A percentile compares a stretch with the other conserved stretches of the same genome.
Evolutionary conservation across 2,113 vertebrate species (phyloP).

Genomic region (Neotragus pygmaeus): DNA sequence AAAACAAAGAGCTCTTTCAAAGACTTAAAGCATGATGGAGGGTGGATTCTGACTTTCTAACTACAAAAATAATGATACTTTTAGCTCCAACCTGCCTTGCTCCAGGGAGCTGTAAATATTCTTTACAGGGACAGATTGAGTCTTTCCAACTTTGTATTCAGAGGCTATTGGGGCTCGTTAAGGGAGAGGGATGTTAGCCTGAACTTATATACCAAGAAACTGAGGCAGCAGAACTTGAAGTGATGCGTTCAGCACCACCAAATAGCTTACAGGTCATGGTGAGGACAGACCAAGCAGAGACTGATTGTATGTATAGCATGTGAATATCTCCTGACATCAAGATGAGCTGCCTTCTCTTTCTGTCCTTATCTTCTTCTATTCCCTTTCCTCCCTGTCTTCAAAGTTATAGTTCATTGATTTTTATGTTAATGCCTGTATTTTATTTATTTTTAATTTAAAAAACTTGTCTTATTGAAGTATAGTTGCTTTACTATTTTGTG

Average conservation of each 20-base stretch:
- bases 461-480: too few species aligned
- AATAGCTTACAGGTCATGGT: background rate
- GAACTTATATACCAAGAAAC: background rate
- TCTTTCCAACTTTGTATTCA: background rate
- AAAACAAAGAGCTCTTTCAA: constrained; percentile 67
- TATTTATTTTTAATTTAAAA: too few species aligned
- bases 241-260: background rate
- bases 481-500: too few species aligned
- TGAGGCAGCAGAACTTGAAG: background rate
- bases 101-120: constrained; percentile 36
- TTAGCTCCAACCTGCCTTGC: constrained; percentile 31
- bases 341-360: background rate
- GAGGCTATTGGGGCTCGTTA: background rate
- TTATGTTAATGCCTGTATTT: background rate
- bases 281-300: background rate
- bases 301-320: background rate
- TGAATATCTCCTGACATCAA: background rate
- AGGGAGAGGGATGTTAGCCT: background rate
- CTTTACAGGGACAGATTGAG: background rate
- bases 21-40: constrained; percentile 32
- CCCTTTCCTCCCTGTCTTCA: background rate
- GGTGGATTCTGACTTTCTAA: constrained; percentile 47
- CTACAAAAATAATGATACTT: constrained; percentile 53
- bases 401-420: background rate
- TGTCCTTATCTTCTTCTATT: background rate